Conservation (phyloP, 2,113 vertebrate species). For the Urocolius indicus region DNA sequence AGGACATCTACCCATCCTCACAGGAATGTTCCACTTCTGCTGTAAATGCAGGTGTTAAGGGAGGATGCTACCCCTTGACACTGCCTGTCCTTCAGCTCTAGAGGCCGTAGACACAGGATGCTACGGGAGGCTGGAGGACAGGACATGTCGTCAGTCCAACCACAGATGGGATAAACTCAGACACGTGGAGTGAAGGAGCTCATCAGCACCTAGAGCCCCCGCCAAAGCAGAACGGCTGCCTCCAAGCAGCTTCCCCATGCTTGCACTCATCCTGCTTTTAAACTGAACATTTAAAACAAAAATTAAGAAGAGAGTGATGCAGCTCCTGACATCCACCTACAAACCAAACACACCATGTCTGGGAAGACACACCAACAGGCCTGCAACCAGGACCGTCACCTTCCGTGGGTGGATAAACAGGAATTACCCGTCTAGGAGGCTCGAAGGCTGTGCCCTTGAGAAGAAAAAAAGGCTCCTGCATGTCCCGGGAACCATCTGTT, state of each 20-base stretch:
- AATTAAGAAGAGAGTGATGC: background rate
- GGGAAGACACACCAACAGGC: background rate
- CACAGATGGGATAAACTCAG: background rate
- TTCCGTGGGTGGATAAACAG: slow-evolving; percentile 20
- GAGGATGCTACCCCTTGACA: accelerated
- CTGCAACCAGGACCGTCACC: background rate
- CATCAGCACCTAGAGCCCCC: background rate
- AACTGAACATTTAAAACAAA: background rate
- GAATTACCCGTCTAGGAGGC: slow-evolving; percentile 49
- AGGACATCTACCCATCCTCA: accelerated
- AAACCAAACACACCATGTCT: background rate
- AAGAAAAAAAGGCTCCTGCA: background rate
- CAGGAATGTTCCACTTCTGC: background rate
- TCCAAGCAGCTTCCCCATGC: background rate
- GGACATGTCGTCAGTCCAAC: accelerated
- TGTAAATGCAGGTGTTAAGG: background rate
- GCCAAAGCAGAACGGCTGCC: background rate
- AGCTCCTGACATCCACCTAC: slow-evolving; percentile 20
- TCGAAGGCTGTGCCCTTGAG: slow-evolving; percentile 33
- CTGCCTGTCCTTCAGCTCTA: background rate
- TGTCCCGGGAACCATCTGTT: slow-evolving; percentile 20
- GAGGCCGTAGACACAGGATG: background rate
- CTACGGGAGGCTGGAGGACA: background rate
- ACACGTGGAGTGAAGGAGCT: background rate
- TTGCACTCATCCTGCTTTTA: background rate